Percentiles rank a stretch among this genome's conserved stretches.
phyloP scores from a whole-genome alignment of 2,888 invertebrate species.

The Rhingia rostrata region DNA sequence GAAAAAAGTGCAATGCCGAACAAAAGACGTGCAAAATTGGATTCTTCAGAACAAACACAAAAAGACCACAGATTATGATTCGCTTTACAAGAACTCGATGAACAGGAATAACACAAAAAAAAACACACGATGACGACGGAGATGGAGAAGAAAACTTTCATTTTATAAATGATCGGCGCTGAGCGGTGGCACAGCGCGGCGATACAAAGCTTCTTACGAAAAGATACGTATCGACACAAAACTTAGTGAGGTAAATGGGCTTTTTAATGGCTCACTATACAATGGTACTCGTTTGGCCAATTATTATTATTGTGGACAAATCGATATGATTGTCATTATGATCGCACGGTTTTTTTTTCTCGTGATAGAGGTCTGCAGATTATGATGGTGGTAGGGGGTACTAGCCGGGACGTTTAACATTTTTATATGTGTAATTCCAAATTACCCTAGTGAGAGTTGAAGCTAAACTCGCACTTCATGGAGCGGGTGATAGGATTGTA shows the following conservation, averaged over 20 bases:
- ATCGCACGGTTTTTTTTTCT: background rate
- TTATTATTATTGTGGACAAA: slow-evolving; percentile 62
- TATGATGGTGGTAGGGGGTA: background rate
- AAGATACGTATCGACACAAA: slow-evolving; percentile 28
- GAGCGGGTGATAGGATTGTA: too few species aligned
- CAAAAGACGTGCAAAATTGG: slow-evolving; percentile 31
- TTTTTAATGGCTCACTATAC: slow-evolving; percentile 43
- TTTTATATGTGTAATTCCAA: background rate
- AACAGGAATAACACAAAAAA: slow-evolving; percentile 22
- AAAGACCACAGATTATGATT: slow-evolving; percentile 16
- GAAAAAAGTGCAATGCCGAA: slow-evolving; percentile 22
- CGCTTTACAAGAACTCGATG: slow-evolving; percentile 54
- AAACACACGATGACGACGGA: background rate
- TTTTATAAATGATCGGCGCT: slow-evolving; percentile 65
- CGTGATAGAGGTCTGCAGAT: background rate
- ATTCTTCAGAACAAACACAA: slow-evolving; percentile 37
- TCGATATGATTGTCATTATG: slow-evolving; percentile 47
- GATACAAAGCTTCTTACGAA: slow-evolving; percentile 25
- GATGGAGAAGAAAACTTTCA: slow-evolving; percentile 66
- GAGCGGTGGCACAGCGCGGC: background rate
- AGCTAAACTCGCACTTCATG: too few species aligned
- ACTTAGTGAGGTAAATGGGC: slow-evolving; percentile 19
- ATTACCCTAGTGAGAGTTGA: background rate
- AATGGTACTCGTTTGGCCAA: slow-evolving; percentile 24
- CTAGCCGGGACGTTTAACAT: background rate